A percentile compares a stretch with the other conserved stretches of the same genome.
phyloP scores from a whole-genome alignment of 2,113 vertebrate genomes.

The Nanger granti region DNA sequence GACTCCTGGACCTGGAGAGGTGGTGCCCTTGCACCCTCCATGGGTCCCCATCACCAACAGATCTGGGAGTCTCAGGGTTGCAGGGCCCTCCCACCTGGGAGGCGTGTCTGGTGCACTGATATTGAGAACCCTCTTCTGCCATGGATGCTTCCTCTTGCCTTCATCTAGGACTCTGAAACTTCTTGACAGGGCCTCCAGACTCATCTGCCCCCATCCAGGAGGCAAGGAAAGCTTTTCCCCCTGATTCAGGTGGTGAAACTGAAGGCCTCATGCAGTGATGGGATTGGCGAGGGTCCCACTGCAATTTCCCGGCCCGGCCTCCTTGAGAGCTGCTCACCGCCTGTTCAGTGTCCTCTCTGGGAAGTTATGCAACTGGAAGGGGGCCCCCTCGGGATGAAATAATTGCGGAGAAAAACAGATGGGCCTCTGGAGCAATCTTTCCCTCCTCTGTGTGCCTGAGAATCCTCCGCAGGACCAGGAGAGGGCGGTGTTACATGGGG shows the following conservation, averaged over 20 bases:
- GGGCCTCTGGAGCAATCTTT: not conserved
- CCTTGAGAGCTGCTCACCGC: conserved; percentile 16
- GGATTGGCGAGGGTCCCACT: conserved; percentile 40
- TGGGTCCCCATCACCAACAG: not conserved
- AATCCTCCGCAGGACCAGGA: not conserved
- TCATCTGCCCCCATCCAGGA: not conserved
- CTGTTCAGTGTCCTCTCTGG: conserved; percentile 51
- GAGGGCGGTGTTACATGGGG: not conserved
- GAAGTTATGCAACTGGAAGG: conserved; percentile 64
- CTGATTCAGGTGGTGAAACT: conserved; percentile 58
- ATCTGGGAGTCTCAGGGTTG: not conserved
- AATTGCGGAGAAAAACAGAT: conserved; percentile 59
- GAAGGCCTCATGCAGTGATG: conserved; percentile 21
- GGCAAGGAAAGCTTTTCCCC: not conserved
- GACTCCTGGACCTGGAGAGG: not conserved
- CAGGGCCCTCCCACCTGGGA: not conserved
- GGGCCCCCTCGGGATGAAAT: conserved; percentile 52
- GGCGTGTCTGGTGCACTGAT: not conserved
- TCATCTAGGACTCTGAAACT: not conserved
- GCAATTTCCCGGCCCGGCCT: conserved; percentile 42
- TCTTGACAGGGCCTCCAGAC: not conserved
- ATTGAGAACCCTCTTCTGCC: not conserved
- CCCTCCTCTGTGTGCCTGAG: not conserved
- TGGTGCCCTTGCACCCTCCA: not conserved
- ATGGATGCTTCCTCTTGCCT: conserved; percentile 34